Conservation (phyloP, 1,140 invertebrate genomes). For the Orchestia grillus region DNA sequence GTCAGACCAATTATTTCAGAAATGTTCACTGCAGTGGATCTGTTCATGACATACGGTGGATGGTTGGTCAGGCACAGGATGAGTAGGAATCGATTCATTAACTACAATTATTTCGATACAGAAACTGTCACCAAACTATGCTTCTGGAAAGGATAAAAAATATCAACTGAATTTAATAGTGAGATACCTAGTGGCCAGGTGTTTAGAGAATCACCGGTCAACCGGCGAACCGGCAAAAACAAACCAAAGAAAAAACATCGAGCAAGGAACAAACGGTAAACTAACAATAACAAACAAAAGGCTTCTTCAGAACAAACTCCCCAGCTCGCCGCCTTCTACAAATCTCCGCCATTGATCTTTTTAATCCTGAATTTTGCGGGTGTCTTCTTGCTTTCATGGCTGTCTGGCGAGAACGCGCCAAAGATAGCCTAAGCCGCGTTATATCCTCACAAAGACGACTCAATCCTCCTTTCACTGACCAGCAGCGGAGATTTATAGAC, state of each 20-base stretch:
- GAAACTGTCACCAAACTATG: too few species aligned
- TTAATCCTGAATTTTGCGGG: not conserved
- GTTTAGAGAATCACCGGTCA: not conserved
- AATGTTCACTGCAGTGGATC: too few species aligned
- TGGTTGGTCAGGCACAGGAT: too few species aligned
- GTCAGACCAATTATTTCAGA: too few species aligned
- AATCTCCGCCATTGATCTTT: not conserved
- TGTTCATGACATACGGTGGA: too few species aligned
- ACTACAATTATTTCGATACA: too few species aligned
- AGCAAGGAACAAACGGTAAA: not conserved
- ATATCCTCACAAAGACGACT: conserved; percentile 38
- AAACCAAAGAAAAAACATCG: not conserved
- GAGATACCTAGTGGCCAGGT: not conserved
- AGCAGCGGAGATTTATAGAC: not conserved
- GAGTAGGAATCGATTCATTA: too few species aligned
- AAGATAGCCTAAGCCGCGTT: conserved; percentile 35
- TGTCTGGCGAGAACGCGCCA: not conserved
- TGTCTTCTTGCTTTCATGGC: not conserved
- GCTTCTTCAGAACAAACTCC: not conserved
- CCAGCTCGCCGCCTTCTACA: not conserved
- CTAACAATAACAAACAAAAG: not conserved
- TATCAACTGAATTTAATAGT: too few species aligned
- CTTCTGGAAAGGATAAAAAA: too few species aligned
- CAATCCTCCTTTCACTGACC: conserved; percentile 28
- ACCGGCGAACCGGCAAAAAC: not conserved